phyloP scores from a whole-genome alignment of 1,140 invertebrate genomes.

The Zaprionus kolodkinae region DNA sequence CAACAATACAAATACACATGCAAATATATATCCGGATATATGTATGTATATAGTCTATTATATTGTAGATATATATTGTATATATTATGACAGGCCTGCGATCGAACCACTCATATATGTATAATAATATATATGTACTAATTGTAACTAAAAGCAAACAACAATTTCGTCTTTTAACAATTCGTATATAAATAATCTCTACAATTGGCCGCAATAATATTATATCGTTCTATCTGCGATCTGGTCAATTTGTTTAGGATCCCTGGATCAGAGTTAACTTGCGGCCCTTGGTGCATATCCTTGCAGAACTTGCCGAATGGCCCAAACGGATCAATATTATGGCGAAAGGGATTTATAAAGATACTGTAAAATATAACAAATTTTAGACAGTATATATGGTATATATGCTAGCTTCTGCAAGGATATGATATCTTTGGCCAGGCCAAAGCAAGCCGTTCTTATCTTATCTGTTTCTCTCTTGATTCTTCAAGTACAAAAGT shows the following conservation, averaged over 20 bases:
- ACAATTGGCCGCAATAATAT: neutral
- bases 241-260: slow-evolving; percentile 8
- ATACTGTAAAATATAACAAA: too few species aligned
- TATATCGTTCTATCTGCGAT: neutral
- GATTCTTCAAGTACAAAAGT: slow-evolving; percentile 6
- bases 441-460: neutral
- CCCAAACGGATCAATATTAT: neutral
- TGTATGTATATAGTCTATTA: slow-evolving; percentile 29
- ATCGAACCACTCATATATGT: neutral
- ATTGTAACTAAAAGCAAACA: slow-evolving; percentile 50
- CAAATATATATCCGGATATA: slow-evolving; percentile 28
- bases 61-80: slow-evolving; percentile 34
- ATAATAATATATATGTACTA: slow-evolving; percentile 7
- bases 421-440: neutral
- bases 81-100: slow-evolving; percentile 28
- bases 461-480: neutral
- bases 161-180: slow-evolving; percentile 33
- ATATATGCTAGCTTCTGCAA: slow-evolving; percentile 13
- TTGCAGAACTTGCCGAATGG: neutral
- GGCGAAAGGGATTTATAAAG: neutral
- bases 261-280: slow-evolving; percentile 1
- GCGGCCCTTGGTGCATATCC: neutral
- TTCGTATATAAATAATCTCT: slow-evolving; percentile 24
- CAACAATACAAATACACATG: slow-evolving; percentile 62
- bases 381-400: neutral